Evolutionary conservation across 2,888 invertebrate species (phyloP), one percentile per base, ranked within the genome.

Genomic region (Sphaeridia pumilis): DNA sequence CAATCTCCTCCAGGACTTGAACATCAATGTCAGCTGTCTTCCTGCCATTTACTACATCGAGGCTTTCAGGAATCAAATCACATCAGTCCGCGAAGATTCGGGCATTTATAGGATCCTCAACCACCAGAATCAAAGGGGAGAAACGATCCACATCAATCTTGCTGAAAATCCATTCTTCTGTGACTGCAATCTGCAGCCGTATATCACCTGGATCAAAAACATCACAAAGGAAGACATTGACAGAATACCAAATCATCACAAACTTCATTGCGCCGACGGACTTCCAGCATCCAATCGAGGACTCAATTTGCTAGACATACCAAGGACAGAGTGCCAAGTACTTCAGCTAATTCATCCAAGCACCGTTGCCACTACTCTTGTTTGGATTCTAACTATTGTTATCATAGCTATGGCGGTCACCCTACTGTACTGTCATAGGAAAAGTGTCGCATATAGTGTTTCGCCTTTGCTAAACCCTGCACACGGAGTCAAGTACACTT

Each of bases 401-500:
- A 69, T 81, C 31, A 65, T 80, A 26, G 71, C 72, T 3, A 68
- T 80, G 7, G 67, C 81, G 5, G 70, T 73, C 25, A 76, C 78
- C 3, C 73, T 82, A 48, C 71, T 77, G 22, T 82, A 82, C 66
- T 70, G 80, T 28, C 80, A 80, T 66, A 75, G 78, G 57, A 74
- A 76, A 52, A 74, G 74, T 56, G 70, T 83, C 43, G 74, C 75
- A 58, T 73, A 72, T 10, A 76, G 76, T 68, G 72, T 80, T 36
- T 74, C 73, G 27, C 81, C 82, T 1, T 72, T 82, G 27, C 73
- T 82, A 44, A 78, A 81, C 60, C 76, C 77, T 50, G 77, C 82
- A 35, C 76, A 80, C 67, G 81, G 82, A 67, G 83, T 83, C 34
- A 81, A 82, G 58, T 84, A 84, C 65, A 82, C 82, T 1, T 80